These are phyloP conservation scores for Lipophrys pholis DNA, from an alignment of 2,113 vertebrate genomes.

Conservation along the genomic window DNA sequence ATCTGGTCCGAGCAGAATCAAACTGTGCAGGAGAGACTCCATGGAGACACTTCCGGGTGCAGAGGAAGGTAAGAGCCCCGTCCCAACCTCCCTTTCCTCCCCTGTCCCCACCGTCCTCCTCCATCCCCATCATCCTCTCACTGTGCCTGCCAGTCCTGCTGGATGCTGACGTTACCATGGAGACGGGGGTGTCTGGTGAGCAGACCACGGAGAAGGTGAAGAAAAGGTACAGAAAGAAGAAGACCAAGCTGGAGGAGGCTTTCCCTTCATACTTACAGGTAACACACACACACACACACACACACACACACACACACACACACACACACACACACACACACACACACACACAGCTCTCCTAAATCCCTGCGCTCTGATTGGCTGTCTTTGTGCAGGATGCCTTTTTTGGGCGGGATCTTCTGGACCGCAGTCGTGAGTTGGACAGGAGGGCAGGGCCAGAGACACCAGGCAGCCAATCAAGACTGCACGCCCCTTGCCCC, in stretches of 20 bases:
- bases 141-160: slow-evolving; percentile 61
- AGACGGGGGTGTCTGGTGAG: slow-evolving; percentile 81
- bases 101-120: too few relatives aligned
- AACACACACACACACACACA: slow-evolving; percentile 8
- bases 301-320: not conserved
- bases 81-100: not conserved
- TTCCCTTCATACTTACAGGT: slow-evolving; percentile 98
- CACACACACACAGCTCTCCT: not conserved
- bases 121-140: too few relatives aligned
- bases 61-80: slow-evolving; percentile 86
- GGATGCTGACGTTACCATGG: slow-evolving; percentile 87
- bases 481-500: slow-evolving; percentile 84
- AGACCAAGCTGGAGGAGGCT: slow-evolving; percentile 95
- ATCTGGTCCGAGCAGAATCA: slow-evolving; percentile 89
- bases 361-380: slow-evolving; percentile 13
- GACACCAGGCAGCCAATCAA: slow-evolving; percentile 19
- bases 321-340: too few relatives aligned
- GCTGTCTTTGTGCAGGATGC: slow-evolving; percentile 87
- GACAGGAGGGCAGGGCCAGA: slow-evolving; percentile 70
- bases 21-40: slow-evolving; percentile 89
- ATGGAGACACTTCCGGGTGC: slow-evolving; percentile 82
- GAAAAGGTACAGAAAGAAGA: slow-evolving; percentile 97
- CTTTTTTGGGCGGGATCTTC: slow-evolving; percentile 95
- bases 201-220: slow-evolving; percentile 91
- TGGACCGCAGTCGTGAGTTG: slow-evolving; percentile 89